Percentiles rank a stretch among this genome's conserved stretches.
These are phyloP conservation scores for Kradibia gibbosae DNA, from an alignment of 1,140 invertebrate species.

Conservation along the genomic window DNA sequence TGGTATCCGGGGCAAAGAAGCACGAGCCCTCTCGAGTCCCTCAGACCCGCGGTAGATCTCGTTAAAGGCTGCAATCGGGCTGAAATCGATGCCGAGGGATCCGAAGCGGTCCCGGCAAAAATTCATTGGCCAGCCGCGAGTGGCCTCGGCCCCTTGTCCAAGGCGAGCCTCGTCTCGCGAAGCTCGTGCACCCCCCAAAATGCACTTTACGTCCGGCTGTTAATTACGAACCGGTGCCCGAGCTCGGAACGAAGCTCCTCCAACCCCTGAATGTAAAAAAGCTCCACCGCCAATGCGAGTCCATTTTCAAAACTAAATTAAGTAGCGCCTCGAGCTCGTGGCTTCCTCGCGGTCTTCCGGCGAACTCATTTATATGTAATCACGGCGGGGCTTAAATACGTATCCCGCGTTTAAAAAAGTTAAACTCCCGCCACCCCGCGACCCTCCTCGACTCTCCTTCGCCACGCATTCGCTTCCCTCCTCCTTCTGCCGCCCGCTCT, in stretches of 20 bases:
- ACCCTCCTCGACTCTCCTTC: background rate
- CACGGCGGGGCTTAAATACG: conserved; percentile 48
- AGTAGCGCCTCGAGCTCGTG: background rate
- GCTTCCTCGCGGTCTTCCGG: background rate
- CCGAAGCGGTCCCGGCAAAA: too few relatives aligned
- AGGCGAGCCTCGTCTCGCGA: too few relatives aligned
- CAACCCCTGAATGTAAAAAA: conserved; percentile 33
- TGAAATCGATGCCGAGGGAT: too few relatives aligned
- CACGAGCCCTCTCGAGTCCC: too few relatives aligned
- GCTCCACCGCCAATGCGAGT: conserved; percentile 13
- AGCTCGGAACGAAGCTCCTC: conserved; percentile 11
- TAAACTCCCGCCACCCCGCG: conserved; percentile 19
- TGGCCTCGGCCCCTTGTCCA: too few relatives aligned
- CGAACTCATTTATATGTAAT: conserved; percentile 52
- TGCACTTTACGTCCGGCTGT: conserved; percentile 29
- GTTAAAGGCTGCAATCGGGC: too few relatives aligned
- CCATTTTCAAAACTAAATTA: conserved; percentile 51
- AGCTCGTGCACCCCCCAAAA: too few relatives aligned
- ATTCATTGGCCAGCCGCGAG: too few relatives aligned
- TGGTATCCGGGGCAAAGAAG: too few relatives aligned
- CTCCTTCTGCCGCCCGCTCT: background rate
- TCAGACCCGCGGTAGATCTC: too few relatives aligned
- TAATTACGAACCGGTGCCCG: conserved; percentile 21
- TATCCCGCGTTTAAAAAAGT: conserved; percentile 52
- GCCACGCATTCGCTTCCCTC: background rate